phyloP scores from a whole-genome alignment of 2,797 vertebrate genomes.

The Scyliorhinus canicula region DNA sequence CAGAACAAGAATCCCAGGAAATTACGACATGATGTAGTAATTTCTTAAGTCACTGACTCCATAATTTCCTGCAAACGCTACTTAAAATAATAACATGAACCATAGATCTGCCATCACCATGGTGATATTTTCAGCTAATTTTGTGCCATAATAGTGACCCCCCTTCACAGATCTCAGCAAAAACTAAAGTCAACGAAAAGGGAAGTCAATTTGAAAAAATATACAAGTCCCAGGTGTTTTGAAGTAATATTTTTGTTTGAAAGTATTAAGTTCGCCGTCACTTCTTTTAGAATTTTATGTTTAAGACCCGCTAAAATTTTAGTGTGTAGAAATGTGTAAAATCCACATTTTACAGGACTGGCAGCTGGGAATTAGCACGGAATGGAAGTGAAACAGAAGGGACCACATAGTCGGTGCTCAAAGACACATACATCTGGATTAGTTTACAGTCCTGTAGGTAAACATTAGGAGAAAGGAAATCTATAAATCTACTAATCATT shows the following conservation, averaged over 20 bases:
- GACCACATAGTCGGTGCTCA: neutral
- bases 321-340: neutral
- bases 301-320: neutral
- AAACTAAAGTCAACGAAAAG: neutral
- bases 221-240: neutral
- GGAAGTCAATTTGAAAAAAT: neutral
- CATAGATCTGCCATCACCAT: neutral
- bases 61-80: neutral
- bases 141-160: neutral
- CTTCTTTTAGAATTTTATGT: neutral
- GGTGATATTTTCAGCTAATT: neutral
- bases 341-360: neutral
- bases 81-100: neutral
- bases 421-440: neutral
- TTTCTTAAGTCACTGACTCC: too few species aligned
- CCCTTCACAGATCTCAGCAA: neutral
- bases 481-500: neutral
- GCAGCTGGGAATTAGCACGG: neutral
- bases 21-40: neutral
- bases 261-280: neutral
- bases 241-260: neutral
- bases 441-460: neutral
- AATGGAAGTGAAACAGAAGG: neutral
- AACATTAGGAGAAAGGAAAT: neutral
- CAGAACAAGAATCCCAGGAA: neutral